These are phyloP conservation scores for Flabesymbios commensalis DNA, from an alignment of 2,888 invertebrate genomes.

Conservation along the genomic window DNA sequence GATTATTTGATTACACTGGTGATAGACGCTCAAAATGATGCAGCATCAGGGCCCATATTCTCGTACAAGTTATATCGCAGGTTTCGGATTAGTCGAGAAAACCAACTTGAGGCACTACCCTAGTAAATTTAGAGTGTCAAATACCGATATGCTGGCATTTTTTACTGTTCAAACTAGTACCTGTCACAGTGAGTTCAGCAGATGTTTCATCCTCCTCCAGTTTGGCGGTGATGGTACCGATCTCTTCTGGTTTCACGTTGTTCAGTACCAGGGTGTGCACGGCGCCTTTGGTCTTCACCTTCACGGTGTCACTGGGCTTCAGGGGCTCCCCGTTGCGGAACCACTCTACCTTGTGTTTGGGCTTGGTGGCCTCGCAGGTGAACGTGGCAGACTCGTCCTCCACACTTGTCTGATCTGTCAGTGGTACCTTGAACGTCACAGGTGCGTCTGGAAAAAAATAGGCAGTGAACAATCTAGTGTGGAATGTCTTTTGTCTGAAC, in stretches of 20 bases:
- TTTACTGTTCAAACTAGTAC: no score
- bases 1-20: no score
- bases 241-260: conserved; percentile 69
- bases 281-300: conserved; percentile 8
- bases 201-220: conserved; percentile 40
- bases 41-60: no score
- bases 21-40: no score
- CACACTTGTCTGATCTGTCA: conserved; percentile 44
- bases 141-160: no score
- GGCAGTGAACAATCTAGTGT: no score
- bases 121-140: no score
- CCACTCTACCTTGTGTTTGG: conserved; percentile 81
- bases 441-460: conserved; percentile 46
- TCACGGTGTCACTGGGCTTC: conserved; percentile 17
- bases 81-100: no score
- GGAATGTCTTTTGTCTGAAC: no score
- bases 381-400: conserved; percentile 42
- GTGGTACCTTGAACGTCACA: conserved; percentile 48
- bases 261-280: conserved; percentile 68
- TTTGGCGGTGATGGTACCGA: conserved; percentile 42
- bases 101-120: no score
- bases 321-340: conserved; percentile 12
- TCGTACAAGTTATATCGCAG: no score
- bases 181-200: conserved; percentile 40
- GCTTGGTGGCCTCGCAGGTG: conserved; percentile 77